Base-by-base conservation (phyloP, 2,888 invertebrate species). In the Sesia apiformis region DNA sequence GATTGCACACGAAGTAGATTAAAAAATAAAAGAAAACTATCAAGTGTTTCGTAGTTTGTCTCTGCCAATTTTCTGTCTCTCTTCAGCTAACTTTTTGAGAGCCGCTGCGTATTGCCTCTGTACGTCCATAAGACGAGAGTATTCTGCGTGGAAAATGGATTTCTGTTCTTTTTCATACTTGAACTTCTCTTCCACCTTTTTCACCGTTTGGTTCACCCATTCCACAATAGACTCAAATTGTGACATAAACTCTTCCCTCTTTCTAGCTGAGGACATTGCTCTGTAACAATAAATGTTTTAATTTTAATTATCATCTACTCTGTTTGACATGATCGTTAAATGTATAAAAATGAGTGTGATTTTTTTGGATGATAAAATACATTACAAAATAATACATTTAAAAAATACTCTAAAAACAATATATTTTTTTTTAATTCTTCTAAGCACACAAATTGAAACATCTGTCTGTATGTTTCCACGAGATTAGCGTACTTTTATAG, bases 171-270 rank as follows among this genome's bases (percentile, higher is more conserved):
- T 86, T 60, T 88, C 88, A 3, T 65, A 70, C 57, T 70, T 76
- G 58, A 82, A 90, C 68, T 92, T 92, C 52, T 84, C 84, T 53
- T 90, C 90, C 55, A 96, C 95, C 86, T 96, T 97, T 42, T 90
- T 87, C 67, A 95, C 94, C 43, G 96, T 97, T 70, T 94, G 94
- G 72, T 94, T 94, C n/a, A 98, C 94, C 67, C 96, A 96, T 40
- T 95, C 95, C 3, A 97, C 95, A 70, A 98, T 97, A 8, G 93
- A 92, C 74, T 97, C 96, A 70, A 98, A 94, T 78, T 98, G 97
- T 57, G 94, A 92, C 71, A 98, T 91, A 77, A 98, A 98, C 73
- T 98, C 96, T 69, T 97, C 96, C 65, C 95, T 94, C 39, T 94
- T 93, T 61, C 93, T 92, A 4, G 91, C 84, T 5, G 95, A 94